These are phyloP conservation scores for Prunella fulvescens DNA, from an alignment of 2,113 vertebrate genomes.

Conservation along the genomic window DNA sequence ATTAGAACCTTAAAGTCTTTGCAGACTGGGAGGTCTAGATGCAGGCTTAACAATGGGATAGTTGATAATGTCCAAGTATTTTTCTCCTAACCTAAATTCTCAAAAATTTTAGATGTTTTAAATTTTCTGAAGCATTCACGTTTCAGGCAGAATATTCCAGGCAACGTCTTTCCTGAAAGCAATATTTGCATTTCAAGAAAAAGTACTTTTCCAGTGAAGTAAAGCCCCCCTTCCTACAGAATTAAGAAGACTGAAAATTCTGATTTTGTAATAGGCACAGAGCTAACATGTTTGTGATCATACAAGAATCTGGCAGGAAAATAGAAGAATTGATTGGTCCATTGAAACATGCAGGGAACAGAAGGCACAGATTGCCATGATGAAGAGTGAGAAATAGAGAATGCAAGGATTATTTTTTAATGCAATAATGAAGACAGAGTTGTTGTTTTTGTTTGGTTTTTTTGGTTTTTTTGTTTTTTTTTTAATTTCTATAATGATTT, in stretches of 20 bases:
- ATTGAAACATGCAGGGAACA: neutral
- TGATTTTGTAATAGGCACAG: neutral
- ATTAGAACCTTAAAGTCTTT: neutral
- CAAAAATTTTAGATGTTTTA: neutral
- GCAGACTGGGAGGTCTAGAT: neutral
- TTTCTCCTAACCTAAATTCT: neutral
- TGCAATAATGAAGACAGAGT: neutral
- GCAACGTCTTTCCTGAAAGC: neutral
- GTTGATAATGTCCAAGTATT: neutral
- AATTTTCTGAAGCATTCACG: neutral
- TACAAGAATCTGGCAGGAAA: neutral
- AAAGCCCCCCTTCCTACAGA: neutral
- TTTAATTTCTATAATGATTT: neutral
- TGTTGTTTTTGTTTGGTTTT: neutral
- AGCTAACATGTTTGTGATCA: neutral
- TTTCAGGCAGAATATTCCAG: neutral
- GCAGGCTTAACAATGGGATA: neutral
- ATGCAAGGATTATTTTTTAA: neutral
- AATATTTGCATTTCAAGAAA: neutral
- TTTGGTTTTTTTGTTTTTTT: neutral
- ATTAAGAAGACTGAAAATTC: neutral
- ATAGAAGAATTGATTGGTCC: neutral
- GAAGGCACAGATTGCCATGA: neutral
- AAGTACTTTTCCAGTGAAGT: neutral
- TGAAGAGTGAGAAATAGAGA: neutral